Base-by-base conservation (phyloP, 2,888 invertebrate genomes). In the Hypsopygia costalis region DNA sequence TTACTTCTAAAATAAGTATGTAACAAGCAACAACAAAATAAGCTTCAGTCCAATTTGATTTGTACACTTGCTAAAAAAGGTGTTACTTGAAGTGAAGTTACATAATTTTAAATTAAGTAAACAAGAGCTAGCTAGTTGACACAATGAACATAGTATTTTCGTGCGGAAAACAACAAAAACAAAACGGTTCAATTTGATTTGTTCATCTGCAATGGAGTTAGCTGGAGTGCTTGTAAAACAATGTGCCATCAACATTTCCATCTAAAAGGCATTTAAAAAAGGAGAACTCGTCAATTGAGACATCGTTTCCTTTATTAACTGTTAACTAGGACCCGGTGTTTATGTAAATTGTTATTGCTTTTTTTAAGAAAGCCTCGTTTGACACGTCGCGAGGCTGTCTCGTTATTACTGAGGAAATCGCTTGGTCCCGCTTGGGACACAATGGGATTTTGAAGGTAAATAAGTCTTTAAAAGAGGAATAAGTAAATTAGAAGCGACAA, bases 401-500 rank as follows among this genome's bases (percentile, higher is more conserved):
- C 77, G 76, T 85, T 86, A 81, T 80, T 79, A 72, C 77, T 68
- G 56, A 65, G 58, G 67, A 68, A 70, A 77, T 71, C 66, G 61
- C 62, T 69, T 68, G 70, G 73, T 62, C 69, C 77, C 77, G 77
- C 75, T 68, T 62, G 76, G 74, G 78, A 69, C 80, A 88, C 88
- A 88, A 89, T 87, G 80, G 86, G 88, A 88, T 88, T 89, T 88
- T 82, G 85, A 87, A 89, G 86, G 93, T 92, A 93, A 93, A 93
- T 92, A 92, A 92, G 92, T 91, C 91, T 91, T 90, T 91, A 91
- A 91, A 91, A 91, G 90, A 91, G 90, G 91, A 91, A 92, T 93
- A 93, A 93, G 93, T 93, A 93, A 93, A 93, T 93, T 93, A 93
- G 92, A 92, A 92, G 90, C 91, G 90, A 86, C 91, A 92, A 91